Conservation (phyloP, 2,888 invertebrate species). For the Dendrolimus pini region DNA sequence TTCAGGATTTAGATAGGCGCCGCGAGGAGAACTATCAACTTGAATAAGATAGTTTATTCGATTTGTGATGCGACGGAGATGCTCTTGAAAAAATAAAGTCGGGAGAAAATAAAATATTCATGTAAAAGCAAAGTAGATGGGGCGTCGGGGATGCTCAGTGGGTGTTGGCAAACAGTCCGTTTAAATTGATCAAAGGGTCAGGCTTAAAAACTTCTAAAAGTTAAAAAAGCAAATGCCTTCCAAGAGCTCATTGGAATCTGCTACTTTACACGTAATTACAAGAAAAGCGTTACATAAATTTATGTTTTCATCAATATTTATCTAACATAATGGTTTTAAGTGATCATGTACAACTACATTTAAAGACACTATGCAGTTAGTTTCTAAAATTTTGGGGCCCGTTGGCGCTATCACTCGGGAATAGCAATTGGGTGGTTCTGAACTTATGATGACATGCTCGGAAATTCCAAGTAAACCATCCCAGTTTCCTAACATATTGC, state of each 20-base stretch:
- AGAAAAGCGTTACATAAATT: too few species aligned
- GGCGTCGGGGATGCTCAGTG: neutral
- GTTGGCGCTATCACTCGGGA: too few species aligned
- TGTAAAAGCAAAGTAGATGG: neutral
- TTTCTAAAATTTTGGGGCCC: too few species aligned
- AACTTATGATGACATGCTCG: too few species aligned
- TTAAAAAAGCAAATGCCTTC: neutral
- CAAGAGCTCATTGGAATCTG: neutral
- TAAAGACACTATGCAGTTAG: too few species aligned
- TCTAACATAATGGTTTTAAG: too few species aligned
- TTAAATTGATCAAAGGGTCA: neutral
- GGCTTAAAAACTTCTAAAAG: neutral
- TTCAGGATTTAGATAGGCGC: neutral
- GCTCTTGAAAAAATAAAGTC: neutral
- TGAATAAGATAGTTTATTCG: slow-evolving; percentile 16
- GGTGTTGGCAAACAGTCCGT: neutral
- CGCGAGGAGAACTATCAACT: slow-evolving; percentile 12
- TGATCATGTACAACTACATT: too few species aligned
- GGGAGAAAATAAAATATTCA: neutral
- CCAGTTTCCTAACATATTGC: too few species aligned
- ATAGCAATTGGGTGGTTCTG: too few species aligned
- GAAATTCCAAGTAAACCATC: too few species aligned
- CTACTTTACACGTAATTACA: neutral
- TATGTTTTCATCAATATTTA: too few species aligned
- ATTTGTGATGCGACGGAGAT: neutral